These are phyloP conservation scores for Acromyrmex echinatior DNA, from an alignment of 1,140 invertebrate genomes.

Conservation along the genomic window DNA sequence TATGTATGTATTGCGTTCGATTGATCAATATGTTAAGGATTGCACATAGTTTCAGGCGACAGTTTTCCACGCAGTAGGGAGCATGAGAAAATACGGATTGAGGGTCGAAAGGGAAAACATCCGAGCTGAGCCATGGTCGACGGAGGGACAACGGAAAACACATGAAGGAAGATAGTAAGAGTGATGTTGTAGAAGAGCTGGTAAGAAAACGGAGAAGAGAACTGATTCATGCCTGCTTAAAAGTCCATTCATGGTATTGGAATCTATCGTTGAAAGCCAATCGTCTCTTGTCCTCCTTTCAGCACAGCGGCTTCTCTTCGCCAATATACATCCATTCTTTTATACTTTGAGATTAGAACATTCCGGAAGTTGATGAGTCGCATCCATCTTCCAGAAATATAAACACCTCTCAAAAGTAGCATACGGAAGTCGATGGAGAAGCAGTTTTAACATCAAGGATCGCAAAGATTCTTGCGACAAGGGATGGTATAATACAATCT, in stretches of 20 bases:
- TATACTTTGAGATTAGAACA: constrained; percentile 63
- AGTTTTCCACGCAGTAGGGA: neutral
- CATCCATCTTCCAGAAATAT: constrained; percentile 55
- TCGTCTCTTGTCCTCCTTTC: constrained; percentile 72
- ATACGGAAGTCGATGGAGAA: constrained; percentile 2
- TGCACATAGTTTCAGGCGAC: constrained; percentile 57
- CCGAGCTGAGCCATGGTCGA: constrained; percentile 22
- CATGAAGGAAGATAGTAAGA: constrained; percentile 19
- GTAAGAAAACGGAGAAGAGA: constrained; percentile 31
- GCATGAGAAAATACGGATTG: constrained; percentile 42
- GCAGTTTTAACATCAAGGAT: constrained; percentile 21
- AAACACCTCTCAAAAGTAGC: constrained; percentile 52
- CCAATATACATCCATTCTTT: neutral
- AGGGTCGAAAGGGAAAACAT: constrained; percentile 60
- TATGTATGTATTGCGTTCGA: neutral
- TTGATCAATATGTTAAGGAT: constrained; percentile 59
- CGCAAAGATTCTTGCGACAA: constrained; percentile 9
- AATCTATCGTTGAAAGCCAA: constrained; percentile 73
- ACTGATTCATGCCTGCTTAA: constrained; percentile 75
- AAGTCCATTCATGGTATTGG: constrained; percentile 76
- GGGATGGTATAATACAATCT: neutral
- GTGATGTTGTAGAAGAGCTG: constrained; percentile 55
- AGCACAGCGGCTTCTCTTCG: neutral
- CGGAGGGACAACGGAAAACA: constrained; percentile 35
- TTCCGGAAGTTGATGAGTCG: constrained; percentile 57